A percentile compares a stretch with the other conserved stretches of the same genome.
Conservation (phyloP, 2,113 vertebrate species). For the Phoxinus phoxinus region DNA sequence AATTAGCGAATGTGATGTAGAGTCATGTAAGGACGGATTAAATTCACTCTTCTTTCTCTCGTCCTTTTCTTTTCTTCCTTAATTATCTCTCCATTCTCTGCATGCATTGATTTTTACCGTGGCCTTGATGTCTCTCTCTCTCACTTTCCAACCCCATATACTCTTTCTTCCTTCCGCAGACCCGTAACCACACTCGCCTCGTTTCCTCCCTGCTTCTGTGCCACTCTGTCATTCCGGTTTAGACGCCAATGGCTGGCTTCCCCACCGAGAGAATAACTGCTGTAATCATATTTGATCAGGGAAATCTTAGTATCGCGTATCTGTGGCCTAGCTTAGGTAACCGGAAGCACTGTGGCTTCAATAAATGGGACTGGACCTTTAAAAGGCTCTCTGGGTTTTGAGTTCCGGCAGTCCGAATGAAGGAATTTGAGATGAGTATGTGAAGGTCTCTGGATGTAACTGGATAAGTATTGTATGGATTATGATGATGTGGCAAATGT, state of each 20-base stretch:
- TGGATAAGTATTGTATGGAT: conserved; percentile 25
- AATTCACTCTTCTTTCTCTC: conserved; percentile 17
- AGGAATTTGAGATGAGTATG: conserved; percentile 38
- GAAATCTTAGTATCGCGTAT: conserved; percentile 43
- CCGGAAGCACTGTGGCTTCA: conserved; percentile 15
- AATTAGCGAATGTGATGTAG: conserved; percentile 32
- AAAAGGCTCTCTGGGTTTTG: conserved; percentile 14
- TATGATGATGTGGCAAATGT: conserved; percentile 37
- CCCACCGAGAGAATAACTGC: conserved; percentile 10
- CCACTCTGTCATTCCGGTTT: conserved; percentile 20
- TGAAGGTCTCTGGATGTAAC: conserved; percentile 25
- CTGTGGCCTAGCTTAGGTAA: conserved; percentile 43
- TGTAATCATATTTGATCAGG: conserved; percentile 49
- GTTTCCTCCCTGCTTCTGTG: conserved; percentile 19
- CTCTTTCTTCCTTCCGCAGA: neutral
- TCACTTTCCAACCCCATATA: neutral
- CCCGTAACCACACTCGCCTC: conserved; percentile 6
- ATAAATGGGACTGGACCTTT: conserved; percentile 22
- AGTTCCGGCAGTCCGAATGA: conserved; percentile 27
- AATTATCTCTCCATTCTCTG: conserved; percentile 22
- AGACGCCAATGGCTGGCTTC: neutral
- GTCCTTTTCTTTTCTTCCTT: neutral
- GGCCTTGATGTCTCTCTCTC: conserved; percentile 17
- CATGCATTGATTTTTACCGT: conserved; percentile 41
- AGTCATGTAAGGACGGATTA: conserved; percentile 15